Evolutionary conservation across 2,113 vertebrate genomes (phyloP).

Genomic region (Hirundichthys speculiger): DNA sequence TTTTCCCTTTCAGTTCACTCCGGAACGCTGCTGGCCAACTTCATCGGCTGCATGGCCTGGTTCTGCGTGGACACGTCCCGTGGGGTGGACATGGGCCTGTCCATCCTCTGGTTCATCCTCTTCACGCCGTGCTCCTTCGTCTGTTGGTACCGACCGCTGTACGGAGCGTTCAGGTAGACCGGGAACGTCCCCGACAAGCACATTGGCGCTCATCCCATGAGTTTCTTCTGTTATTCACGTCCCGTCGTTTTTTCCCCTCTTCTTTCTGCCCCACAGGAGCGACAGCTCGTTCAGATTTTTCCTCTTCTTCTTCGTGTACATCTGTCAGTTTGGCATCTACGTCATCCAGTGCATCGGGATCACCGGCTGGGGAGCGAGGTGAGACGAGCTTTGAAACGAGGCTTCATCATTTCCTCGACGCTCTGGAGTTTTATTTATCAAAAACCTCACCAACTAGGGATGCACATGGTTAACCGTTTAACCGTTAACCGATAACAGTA

Average conservation of each 20-base stretch:
- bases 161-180: slow-evolving; percentile 94
- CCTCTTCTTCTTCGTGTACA: slow-evolving; percentile 99
- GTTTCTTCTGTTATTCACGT: background rate
- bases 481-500: no score
- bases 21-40: slow-evolving; percentile 92
- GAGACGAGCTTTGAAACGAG: background rate
- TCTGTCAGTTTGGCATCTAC: slow-evolving; percentile 96
- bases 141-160: slow-evolving; percentile 98
- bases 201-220: background rate
- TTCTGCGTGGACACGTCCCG: slow-evolving; percentile 86
- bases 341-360: slow-evolving; percentile 95
- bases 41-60: slow-evolving; percentile 96
- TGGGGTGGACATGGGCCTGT: slow-evolving; percentile 93
- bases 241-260: background rate
- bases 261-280: slow-evolving; percentile 81
- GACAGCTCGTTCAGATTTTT: slow-evolving; percentile 99
- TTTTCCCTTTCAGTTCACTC: slow-evolving; percentile 85
- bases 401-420: background rate
- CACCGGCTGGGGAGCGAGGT: slow-evolving; percentile 95
- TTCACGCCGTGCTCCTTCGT: slow-evolving; percentile 98
- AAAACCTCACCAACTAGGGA: no score
- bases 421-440: background rate
- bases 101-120: slow-evolving; percentile 96
- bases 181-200: background rate
- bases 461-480: no score